These are phyloP conservation scores for Rhizoglyphus robini DNA, from an alignment of 1,140 invertebrate genomes.

Conservation along the genomic window DNA sequence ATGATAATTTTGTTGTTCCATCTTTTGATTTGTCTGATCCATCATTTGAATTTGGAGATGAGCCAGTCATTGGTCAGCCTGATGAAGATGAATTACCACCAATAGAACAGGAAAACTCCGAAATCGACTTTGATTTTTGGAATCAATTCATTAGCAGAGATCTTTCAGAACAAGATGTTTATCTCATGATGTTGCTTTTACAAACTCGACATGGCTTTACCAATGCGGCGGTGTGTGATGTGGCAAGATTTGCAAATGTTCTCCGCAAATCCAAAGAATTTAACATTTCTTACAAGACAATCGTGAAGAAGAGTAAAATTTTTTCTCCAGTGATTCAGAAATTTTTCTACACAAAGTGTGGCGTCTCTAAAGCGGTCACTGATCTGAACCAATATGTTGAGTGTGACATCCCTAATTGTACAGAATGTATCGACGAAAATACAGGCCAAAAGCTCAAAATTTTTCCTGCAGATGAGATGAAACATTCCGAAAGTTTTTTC, in stretches of 20 bases:
- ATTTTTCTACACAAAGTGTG: background rate
- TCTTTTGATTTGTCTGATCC: background rate
- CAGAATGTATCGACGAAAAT: background rate
- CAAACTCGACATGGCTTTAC: background rate
- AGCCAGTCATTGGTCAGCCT: too few relatives aligned
- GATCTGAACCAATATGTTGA: background rate
- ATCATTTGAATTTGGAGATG: background rate
- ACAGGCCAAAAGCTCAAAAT: too few relatives aligned
- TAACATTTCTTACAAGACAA: background rate
- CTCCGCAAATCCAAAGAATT: background rate
- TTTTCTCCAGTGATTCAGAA: background rate
- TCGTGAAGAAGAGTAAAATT: background rate
- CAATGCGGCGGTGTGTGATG: background rate
- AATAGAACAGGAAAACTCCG: too few relatives aligned
- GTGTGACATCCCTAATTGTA: background rate
- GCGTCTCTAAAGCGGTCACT: background rate
- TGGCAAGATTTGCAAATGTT: background rate
- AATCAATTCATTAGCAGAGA: background rate
- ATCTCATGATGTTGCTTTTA: background rate
- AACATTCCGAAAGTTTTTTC: background rate
- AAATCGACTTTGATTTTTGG: too few relatives aligned
- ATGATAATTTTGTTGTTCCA: too few relatives aligned
- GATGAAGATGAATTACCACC: too few relatives aligned
- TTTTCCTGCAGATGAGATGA: background rate
- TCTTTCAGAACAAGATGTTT: background rate